Conservation (phyloP, 1,140 invertebrate genomes). For the Delia radicum region DNA sequence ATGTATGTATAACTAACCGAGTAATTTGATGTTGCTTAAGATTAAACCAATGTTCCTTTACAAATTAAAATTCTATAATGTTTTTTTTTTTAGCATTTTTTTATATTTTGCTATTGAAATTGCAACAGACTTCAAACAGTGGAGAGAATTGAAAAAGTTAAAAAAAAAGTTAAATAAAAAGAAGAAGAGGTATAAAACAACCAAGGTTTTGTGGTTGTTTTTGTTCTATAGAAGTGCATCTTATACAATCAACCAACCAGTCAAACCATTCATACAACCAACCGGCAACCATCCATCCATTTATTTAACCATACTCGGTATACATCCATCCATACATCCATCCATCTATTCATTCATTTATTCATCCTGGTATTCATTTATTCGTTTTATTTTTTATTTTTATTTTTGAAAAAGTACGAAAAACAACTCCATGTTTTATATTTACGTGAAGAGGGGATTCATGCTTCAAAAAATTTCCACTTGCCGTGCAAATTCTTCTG, state of each 20-base stretch:
- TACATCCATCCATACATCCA: not conserved
- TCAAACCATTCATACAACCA: not conserved
- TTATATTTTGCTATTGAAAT: not conserved
- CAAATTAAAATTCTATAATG: not conserved
- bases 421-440: not conserved
- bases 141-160: not conserved
- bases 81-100: not conserved
- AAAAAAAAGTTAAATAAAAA: not conserved
- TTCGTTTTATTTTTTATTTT: too few relatives aligned
- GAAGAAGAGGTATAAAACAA: not conserved
- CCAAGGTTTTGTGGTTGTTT: not conserved
- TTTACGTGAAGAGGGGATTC: not conserved
- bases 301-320: too few relatives aligned
- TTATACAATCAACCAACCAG: constrained; percentile 4
- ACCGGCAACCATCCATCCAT: not conserved
- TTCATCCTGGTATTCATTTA: not conserved
- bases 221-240: not conserved
- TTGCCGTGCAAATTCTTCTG: not conserved
- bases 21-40: not conserved
- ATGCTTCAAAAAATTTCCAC: not conserved
- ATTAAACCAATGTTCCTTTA: not conserved
- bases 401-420: too few relatives aligned
- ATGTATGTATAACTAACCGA: not conserved
- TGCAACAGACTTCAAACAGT: not conserved
- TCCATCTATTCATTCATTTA: not conserved